Evolutionary conservation across 2,888 invertebrate species (phyloP), one percentile per base, ranked within the genome.

Genomic region (Xylota segnis): DNA sequence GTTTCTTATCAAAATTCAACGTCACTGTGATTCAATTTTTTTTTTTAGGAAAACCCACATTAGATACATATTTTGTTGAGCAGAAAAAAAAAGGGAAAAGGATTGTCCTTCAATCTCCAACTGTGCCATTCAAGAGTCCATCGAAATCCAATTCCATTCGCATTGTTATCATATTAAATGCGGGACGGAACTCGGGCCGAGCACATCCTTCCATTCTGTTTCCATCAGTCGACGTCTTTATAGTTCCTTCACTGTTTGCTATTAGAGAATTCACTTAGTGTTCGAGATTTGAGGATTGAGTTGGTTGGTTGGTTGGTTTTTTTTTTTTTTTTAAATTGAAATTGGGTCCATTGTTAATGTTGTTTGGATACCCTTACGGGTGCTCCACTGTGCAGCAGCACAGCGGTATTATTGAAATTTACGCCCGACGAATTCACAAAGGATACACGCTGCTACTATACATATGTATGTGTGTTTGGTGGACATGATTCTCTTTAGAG

Each of bases 381-480:
- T 81, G 66, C 56, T 81, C 45, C 34, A 58, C 72, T 72, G 50
- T 76, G 66, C 81, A n/a, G n/a, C n/a, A n/a, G n/a, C n/a, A 76
- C 52, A 81, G 56, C 54, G 66, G 76, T 68, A 77, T 82, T 86
- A 82, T 86, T 86, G 81, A 82, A 82, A 86, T 86, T 86, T 66
- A 86, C 81, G 86, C 81, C 86, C 58, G 68, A 86, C 72, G 18
- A 63, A 82, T 58, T 86, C 82, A 76, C 82, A 82, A 86, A 86
- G 82, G 77, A 72, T 56, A 43, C 65, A 43, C 27, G 32, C 32
- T 71, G n/a, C 16, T 2, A 27, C 27, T 58, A 14, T 45, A n/a
- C 29, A 29, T 74, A 47, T 65, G 27, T 56, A 40, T 59, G 10
- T 58, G 65, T 29, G 32, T 61, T 61, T 76, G 76, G 65, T 71